Evolutionary conservation across 2,113 vertebrate genomes (phyloP).

Genomic region (Xyliphius kryptos): DNA sequence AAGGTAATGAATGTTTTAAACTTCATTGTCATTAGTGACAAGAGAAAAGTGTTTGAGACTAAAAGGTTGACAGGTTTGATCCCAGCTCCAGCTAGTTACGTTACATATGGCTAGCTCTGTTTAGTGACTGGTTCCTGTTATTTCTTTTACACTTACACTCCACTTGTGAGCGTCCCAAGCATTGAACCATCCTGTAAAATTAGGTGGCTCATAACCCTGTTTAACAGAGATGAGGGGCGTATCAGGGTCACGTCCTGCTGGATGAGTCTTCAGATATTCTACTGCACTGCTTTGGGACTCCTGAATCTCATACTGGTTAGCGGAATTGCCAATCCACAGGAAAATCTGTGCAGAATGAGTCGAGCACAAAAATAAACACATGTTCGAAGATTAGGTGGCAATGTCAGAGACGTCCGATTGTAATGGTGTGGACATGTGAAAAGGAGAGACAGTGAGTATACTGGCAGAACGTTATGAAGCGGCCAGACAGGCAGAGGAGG

Average conservation of each 20-base stretch:
- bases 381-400: no score
- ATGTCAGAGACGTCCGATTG: no score
- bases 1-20: no score
- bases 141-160: slow-evolving; percentile 72
- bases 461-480: no score
- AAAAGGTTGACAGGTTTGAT: no score
- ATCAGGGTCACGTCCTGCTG: slow-evolving; percentile 70
- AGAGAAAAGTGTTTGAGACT: no score
- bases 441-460: no score
- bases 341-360: slow-evolving; percentile 79
- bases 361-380: no score
- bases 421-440: no score
- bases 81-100: no score
- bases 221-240: slow-evolving; percentile 74
- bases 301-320: slow-evolving; percentile 71
- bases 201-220: slow-evolving; percentile 78
- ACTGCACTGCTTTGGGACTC: slow-evolving; percentile 60
- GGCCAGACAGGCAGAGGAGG: no score
- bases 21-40: no score
- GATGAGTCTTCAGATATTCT: slow-evolving; percentile 78
- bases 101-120: not conserved
- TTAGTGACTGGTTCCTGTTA: slow-evolving; percentile 6
- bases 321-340: slow-evolving; percentile 76
- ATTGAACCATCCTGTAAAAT: slow-evolving; percentile 86
- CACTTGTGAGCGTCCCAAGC: slow-evolving; percentile 88